These are phyloP conservation scores for Zeugodacus cucurbitae DNA, from an alignment of 1,140 invertebrate species.

Conservation along the genomic window DNA sequence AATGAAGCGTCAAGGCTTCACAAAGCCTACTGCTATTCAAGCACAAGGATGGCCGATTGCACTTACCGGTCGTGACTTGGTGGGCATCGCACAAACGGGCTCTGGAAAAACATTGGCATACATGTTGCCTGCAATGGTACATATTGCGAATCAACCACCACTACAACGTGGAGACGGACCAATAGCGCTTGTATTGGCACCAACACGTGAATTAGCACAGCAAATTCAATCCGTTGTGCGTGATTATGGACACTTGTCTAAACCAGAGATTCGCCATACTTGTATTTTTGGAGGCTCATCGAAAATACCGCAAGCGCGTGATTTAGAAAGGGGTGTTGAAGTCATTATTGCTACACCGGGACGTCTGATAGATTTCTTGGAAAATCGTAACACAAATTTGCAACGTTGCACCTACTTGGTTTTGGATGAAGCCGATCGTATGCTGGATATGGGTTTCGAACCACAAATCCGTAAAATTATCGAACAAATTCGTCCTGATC, in stretches of 20 bases:
- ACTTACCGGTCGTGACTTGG: conserved; percentile 89
- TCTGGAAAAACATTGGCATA: conserved; percentile 91
- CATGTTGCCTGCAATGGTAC: conserved; percentile 82
- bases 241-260: conserved; percentile 86
- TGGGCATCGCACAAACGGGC: conserved; percentile 95
- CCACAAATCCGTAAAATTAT: conserved; percentile 99
- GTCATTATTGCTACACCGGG: conserved; percentile 98
- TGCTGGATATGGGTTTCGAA: conserved; percentile 98
- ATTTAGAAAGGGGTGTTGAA: conserved; percentile 90
- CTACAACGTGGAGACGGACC: conserved; percentile 86
- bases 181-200: conserved; percentile 92
- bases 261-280: conserved; percentile 83
- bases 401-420: conserved; percentile 94
- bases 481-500: conserved; percentile 92
- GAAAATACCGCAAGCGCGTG: conserved; percentile 92
- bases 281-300: conserved; percentile 98
- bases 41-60: conserved; percentile 94
- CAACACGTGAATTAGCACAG: conserved; percentile 96
- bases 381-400: conserved; percentile 91
- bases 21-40: conserved; percentile 88
- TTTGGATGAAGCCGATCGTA: conserved; percentile 92
- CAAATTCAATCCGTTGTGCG: conserved; percentile 96
- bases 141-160: conserved; percentile 79
- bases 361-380: conserved; percentile 96
- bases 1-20: conserved; percentile 85